phyloP scores from a whole-genome alignment of 1,140 invertebrate genomes.

The Drosophila ercepeae region DNA sequence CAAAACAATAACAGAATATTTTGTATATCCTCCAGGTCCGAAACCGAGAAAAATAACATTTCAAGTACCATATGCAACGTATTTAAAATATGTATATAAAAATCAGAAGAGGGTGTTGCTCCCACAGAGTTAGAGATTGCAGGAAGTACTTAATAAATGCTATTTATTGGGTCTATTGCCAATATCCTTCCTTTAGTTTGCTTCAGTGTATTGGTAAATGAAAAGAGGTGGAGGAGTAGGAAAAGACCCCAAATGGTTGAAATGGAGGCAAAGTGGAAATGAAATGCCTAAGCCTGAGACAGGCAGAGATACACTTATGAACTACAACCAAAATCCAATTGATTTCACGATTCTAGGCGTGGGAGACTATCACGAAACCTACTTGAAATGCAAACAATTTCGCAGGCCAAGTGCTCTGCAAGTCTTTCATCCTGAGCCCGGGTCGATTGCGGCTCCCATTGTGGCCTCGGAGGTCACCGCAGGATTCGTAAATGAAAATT shows the following conservation, averaged over 20 bases:
- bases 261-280: conserved; percentile 8
- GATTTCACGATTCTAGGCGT: conserved; percentile 30
- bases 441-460: conserved; percentile 44
- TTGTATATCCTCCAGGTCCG: conserved; percentile 34
- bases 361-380: conserved; percentile 11
- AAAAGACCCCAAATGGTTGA: background rate
- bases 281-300: conserved; percentile 12
- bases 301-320: conserved; percentile 45
- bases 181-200: background rate
- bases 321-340: conserved; percentile 57
- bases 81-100: too few species aligned
- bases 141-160: background rate
- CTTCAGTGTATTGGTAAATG: conserved; percentile 21
- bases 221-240: conserved; percentile 8
- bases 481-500: conserved; percentile 48
- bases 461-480: conserved; percentile 42
- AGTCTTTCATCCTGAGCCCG: conserved; percentile 10
- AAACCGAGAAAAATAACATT: conserved; percentile 4
- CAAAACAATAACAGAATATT: conserved; percentile 65
- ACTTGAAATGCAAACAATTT: conserved; percentile 47
- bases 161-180: background rate
- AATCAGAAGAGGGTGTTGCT: too few species aligned
- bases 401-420: conserved; percentile 38
- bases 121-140: too few species aligned
- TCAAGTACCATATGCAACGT: too few species aligned